Evolutionary conservation across 2,113 vertebrate species (phyloP), one percentile per base, ranked within the genome.

Genomic region (Thryonomys swinderianus): DNA sequence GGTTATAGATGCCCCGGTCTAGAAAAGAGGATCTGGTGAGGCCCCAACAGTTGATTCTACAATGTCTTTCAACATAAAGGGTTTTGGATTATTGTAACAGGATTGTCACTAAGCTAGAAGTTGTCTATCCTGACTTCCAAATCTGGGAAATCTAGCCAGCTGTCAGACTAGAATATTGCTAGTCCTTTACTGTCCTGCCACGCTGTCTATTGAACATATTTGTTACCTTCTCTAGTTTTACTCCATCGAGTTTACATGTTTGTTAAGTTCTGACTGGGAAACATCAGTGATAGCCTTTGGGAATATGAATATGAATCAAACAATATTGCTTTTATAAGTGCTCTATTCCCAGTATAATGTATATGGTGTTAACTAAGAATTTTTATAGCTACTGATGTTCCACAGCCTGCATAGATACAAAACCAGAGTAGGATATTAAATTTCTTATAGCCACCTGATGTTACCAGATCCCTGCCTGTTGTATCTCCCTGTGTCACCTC

Each of bases 321-420:
- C 23, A 87, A 67, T 40, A 21, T 74, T 94, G 13, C 12, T 88
- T n/a, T 88, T 67, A 32, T 40, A 73, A 85, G 55, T 5, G 27
- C 23, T 62, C 12, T 81, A 71, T 90, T 87, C 13, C 71, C n/a
- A 27, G n/a, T 34, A 92, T 64, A 95, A 94, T 95, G 88, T 86
- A 93, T 91, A 85, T 2, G 42, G 21, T 34, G n/a, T 88, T 87
- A 86, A 48, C 74, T 94, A 91, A 95, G 92, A 93, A 85, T 94
- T 94, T 82, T 78, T 62, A 37, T 10, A 88, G 67, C 20, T 74
- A 80, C 34, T 61, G 25, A 83, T 88, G 89, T 88, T 34, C 61
- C 59, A 55, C 9, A 87, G 57, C 57, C 61, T 82, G 66, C 32
- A 4, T 37, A 84, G 81, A 69, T 71, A 88, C 83, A 66, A 71